phyloP scores from a whole-genome alignment of 2,888 invertebrate species.

The Calliphora vomitoria region DNA sequence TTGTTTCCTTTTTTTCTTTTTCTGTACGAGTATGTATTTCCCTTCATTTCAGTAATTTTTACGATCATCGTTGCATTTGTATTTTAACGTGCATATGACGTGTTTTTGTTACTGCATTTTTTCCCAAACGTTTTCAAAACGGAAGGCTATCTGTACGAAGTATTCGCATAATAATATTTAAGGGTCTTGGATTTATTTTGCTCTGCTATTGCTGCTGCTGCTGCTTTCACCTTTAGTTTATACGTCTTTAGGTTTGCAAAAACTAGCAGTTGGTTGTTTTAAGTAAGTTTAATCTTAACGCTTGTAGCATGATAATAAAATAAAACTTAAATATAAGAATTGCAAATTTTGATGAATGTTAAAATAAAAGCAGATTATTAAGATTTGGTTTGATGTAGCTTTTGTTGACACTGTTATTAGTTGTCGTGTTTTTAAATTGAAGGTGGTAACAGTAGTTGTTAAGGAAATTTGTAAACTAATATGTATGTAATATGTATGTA shows the following conservation, averaged over 20 bases:
- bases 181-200: conserved; percentile 55
- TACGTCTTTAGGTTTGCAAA: neutral
- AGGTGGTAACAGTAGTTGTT: neutral
- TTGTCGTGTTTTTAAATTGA: neutral
- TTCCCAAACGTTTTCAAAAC: conserved; percentile 5
- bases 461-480: too few species aligned
- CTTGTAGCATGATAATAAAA: conserved; percentile 61
- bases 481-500: too few species aligned
- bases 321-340: conserved; percentile 62
- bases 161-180: conserved; percentile 61
- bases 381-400: neutral
- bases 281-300: conserved; percentile 62
- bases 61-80: conserved; percentile 68
- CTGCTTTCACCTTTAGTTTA: conserved; percentile 10
- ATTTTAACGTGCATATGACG: conserved; percentile 64
- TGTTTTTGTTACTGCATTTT: conserved; percentile 14
- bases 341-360: conserved; percentile 49
- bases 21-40: conserved; percentile 44
- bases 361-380: conserved; percentile 15
- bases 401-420: neutral
- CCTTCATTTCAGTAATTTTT: conserved; percentile 66
- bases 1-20: conserved; percentile 34
- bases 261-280: conserved; percentile 45
- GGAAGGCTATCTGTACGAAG: conserved; percentile 50
- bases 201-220: neutral